Percentiles rank a stretch among this genome's conserved stretches.
Conservation (phyloP, 2,888 invertebrate species). For the Oscheius myriophilus region DNA sequence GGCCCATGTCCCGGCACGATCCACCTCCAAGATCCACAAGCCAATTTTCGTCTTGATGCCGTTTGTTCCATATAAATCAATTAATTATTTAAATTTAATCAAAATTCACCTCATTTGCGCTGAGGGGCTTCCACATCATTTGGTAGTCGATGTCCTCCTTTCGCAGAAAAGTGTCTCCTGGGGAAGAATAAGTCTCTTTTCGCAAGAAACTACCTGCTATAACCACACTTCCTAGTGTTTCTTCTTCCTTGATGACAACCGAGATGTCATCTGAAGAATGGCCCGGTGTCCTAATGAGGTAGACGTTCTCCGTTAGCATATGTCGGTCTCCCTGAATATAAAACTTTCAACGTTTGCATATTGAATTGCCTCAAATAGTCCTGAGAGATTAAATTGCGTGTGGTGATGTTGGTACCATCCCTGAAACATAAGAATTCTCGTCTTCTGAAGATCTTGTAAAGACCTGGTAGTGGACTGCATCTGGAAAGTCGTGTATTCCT, state of each 20-base stretch:
- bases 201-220: constrained; percentile 45
- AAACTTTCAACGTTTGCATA: not conserved
- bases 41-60: constrained; percentile 35
- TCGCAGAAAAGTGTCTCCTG: constrained; percentile 56
- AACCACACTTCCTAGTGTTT: constrained; percentile 60
- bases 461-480: constrained; percentile 55
- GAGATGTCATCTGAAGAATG: constrained; percentile 68
- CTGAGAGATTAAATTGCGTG: constrained; percentile 60
- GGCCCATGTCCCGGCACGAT: constrained; percentile 65
- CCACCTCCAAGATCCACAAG: constrained; percentile 57
- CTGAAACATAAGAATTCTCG: constrained; percentile 8
- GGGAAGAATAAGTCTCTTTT: not conserved
- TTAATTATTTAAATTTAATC: not conserved
- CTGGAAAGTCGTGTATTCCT: constrained; percentile 56
- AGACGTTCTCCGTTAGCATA: constrained; percentile 59
- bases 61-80: constrained; percentile 23
- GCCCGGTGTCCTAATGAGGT: constrained; percentile 60
- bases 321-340: constrained; percentile 52
- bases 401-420: constrained; percentile 59
- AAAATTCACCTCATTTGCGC: constrained; percentile 48
- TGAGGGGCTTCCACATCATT: constrained; percentile 66
- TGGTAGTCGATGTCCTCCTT: constrained; percentile 64
- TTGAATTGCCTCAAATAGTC: constrained; percentile 50
- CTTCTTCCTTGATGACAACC: constrained; percentile 58
- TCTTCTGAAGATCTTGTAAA: not conserved